Evolutionary conservation across 2,888 invertebrate genomes (phyloP), one percentile per base, ranked within the genome.

Genomic region (Atethmia centrago): DNA sequence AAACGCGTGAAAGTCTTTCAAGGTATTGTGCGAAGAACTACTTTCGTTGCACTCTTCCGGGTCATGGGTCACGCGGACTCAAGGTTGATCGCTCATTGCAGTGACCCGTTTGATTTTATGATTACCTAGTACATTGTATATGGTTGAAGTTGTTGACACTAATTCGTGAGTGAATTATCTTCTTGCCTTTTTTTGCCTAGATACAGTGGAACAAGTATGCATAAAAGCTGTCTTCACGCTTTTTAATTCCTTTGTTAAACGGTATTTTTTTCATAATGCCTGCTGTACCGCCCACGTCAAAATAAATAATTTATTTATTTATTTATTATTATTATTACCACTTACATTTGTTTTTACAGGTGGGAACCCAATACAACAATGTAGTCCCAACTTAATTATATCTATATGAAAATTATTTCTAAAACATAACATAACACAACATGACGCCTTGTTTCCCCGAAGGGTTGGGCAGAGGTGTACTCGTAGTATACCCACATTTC

Each of bases 1-100:
- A 89, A 80, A 74, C 62, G 82, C 89, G 92, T 89, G 94, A 94
- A 94, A 94, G 94, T 93, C 87, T 86, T 83, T 74, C 80, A 74
- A 79, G 78, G 89, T 89, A 90, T 92, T 91, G 90, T 91, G 85
- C 88, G 87, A 84, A 86, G 88, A 85, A 88, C 91, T 90, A 93
- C 94, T 94, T 94, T 93, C 93, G 85, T 90, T 89, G 91, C 88
- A 88, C 79, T 90, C 88, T 92, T 90, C 91, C 90, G 90, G 90
- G 88, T 88, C 89, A 85, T 81, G 85, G 90, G 91, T 90, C 89
- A 83, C 68, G 74, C 77, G 82, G 82, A 82, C 79, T 88, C 90
- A 91, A 91, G 90, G 92, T 88, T 90, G 88, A 83, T 79, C 67
- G 74, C 70, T 86, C 80, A 87, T 85, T 89, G 90, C 89, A 83